Percentiles rank a stretch among this genome's conserved stretches.
phyloP scores from a whole-genome alignment of 2,888 invertebrate species.

The Pollenia angustigena region DNA sequence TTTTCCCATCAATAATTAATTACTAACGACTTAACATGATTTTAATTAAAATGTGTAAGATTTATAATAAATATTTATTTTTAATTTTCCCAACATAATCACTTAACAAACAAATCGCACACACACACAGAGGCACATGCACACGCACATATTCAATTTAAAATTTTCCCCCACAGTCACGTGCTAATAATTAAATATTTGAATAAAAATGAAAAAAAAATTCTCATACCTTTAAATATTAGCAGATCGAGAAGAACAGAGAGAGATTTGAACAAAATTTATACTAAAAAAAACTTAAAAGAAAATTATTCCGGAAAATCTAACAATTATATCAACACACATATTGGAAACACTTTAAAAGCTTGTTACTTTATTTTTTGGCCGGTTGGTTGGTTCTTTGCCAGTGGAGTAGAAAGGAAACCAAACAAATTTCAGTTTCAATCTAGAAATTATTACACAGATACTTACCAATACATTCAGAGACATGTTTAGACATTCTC shows the following conservation, averaged over 20 bases:
- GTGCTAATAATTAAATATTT: slow-evolving; percentile 69
- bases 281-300: background rate
- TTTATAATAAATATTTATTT: slow-evolving; percentile 69
- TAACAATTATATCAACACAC: slow-evolving; percentile 1
- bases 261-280: slow-evolving; percentile 1
- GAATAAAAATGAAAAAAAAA: slow-evolving; percentile 24
- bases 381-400: background rate
- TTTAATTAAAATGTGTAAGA: slow-evolving; percentile 65
- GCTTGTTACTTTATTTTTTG: slow-evolving; percentile 21
- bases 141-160: slow-evolving; percentile 12
- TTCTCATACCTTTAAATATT: slow-evolving; percentile 6
- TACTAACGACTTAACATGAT: slow-evolving; percentile 58
- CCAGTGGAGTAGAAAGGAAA: background rate
- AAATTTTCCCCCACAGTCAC: slow-evolving; percentile 60
- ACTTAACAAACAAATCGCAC: slow-evolving; percentile 50
- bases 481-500: slow-evolving; percentile 27
- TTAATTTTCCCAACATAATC: slow-evolving; percentile 70
- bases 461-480: background rate
- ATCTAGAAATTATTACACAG: slow-evolving; percentile 25
- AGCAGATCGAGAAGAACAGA: background rate
- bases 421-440: slow-evolving; percentile 8
- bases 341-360: slow-evolving; percentile 57
- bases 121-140: slow-evolving; percentile 9
- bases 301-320: slow-evolving; percentile 37
- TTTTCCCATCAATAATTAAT: slow-evolving; percentile 33